These are phyloP conservation scores for Heliconius hortense DNA, from an alignment of 2,888 invertebrate genomes.

Conservation along the genomic window DNA sequence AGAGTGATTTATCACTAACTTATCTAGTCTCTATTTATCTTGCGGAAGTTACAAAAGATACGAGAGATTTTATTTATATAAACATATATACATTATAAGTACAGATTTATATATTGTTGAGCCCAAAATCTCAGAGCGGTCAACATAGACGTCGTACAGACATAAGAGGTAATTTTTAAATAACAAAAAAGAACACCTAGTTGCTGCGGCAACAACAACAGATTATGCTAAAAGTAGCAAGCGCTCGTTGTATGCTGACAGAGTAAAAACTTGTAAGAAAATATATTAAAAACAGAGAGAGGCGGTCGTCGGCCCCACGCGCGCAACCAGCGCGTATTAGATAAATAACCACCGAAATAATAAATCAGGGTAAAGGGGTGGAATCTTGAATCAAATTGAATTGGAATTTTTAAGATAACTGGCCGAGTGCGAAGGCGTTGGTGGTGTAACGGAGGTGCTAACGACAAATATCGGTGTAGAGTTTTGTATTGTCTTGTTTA, in stretches of 20 bases:
- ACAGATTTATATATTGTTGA: too few species aligned
- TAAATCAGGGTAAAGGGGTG: slow-evolving; percentile 59
- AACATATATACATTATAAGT: too few species aligned
- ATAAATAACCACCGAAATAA: slow-evolving; percentile 67
- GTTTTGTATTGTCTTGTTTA: slow-evolving; percentile 23
- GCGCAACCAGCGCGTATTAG: slow-evolving; percentile 56
- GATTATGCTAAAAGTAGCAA: slow-evolving; percentile 59
- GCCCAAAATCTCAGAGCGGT: not conserved
- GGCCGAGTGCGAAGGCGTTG: slow-evolving; percentile 52
- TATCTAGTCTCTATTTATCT: too few species aligned
- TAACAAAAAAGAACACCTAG: slow-evolving; percentile 50
- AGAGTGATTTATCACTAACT: too few species aligned
- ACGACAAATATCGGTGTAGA: slow-evolving; percentile 30
- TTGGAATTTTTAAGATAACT: slow-evolving; percentile 50
- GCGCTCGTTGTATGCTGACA: slow-evolving; percentile 67
- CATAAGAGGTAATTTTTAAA: slow-evolving; percentile 44
- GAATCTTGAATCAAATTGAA: slow-evolving; percentile 40
- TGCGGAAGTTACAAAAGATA: too few species aligned
- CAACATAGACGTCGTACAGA: slow-evolving; percentile 26
- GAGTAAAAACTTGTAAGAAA: slow-evolving; percentile 61
- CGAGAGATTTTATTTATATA: too few species aligned
- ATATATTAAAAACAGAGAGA: slow-evolving; percentile 56
- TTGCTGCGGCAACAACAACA: slow-evolving; percentile 52
- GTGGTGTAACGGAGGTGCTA: not conserved
- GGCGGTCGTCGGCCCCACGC: slow-evolving; percentile 48